Evolutionary conservation across 1,140 invertebrate genomes (phyloP).

Genomic region (Drosophila tropicalis): DNA sequence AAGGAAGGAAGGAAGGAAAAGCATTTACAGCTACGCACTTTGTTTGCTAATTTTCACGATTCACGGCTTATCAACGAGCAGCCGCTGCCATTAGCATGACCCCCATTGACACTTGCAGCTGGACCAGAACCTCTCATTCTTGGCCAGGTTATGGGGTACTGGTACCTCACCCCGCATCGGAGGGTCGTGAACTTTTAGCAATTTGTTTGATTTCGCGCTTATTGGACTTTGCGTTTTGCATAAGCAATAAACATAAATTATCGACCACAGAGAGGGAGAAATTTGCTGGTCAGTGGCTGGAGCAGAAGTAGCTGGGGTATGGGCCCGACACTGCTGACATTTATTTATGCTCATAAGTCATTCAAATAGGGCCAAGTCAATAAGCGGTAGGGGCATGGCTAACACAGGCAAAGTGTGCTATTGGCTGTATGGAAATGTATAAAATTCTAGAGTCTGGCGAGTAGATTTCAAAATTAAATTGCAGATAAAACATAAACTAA

Average conservation of each 20-base stretch:
- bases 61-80: slow-evolving; percentile 68
- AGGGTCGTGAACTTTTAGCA: slow-evolving; percentile 61
- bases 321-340: slow-evolving; percentile 52
- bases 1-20: slow-evolving; percentile 47
- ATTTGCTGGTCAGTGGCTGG: neutral
- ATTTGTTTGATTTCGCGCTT: slow-evolving; percentile 79
- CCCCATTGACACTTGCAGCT: slow-evolving; percentile 35
- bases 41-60: slow-evolving; percentile 72
- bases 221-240: slow-evolving; percentile 75
- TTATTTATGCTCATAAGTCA: slow-evolving; percentile 72
- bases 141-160: slow-evolving; percentile 2
- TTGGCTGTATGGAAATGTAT: no score
- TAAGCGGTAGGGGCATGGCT: neutral
- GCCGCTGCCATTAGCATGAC: slow-evolving; percentile 58
- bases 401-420: no score
- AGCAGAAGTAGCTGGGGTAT: slow-evolving; percentile 8
- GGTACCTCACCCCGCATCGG: no score
- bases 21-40: slow-evolving; percentile 76
- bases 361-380: slow-evolving; percentile 23
- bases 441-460: no score
- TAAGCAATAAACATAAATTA: slow-evolving; percentile 81
- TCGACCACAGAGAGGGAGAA: slow-evolving; percentile 21
- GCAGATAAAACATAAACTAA: no score
- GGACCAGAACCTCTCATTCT: slow-evolving; percentile 11
- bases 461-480: no score